These are phyloP conservation scores for Champsocephalus esox DNA, from an alignment of 2,797 vertebrate genomes.

Conservation along the genomic window DNA sequence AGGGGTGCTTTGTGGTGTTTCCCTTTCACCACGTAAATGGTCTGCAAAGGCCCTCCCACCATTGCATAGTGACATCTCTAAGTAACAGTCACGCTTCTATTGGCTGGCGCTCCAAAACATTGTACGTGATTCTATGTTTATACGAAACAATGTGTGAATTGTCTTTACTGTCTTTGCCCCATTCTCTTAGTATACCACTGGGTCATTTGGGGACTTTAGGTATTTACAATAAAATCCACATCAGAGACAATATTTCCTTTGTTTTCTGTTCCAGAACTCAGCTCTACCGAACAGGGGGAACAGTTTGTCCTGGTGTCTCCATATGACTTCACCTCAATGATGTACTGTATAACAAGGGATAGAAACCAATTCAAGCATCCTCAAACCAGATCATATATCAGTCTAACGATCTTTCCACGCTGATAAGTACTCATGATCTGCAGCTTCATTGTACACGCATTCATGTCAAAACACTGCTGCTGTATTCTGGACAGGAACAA, in stretches of 20 bases:
- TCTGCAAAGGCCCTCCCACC: no score
- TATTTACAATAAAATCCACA: background rate
- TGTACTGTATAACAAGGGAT: background rate
- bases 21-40: no score
- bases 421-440: constrained; percentile 7
- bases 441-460: background rate
- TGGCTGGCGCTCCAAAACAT: no score
- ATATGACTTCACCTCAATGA: background rate
- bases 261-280: background rate
- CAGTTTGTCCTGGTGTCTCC: background rate
- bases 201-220: no score
- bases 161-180: no score
- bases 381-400: background rate
- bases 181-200: no score
- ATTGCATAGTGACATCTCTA: no score
- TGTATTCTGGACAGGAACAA: constrained; percentile 1
- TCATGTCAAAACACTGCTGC: background rate
- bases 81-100: no score
- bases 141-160: no score
- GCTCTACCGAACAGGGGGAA: background rate
- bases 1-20: no score
- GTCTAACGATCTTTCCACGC: background rate
- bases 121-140: no score
- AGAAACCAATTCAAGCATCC: background rate
- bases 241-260: background rate